Conservation (phyloP, 2,888 invertebrate species). For the Choristoneura rosaceana region DNA sequence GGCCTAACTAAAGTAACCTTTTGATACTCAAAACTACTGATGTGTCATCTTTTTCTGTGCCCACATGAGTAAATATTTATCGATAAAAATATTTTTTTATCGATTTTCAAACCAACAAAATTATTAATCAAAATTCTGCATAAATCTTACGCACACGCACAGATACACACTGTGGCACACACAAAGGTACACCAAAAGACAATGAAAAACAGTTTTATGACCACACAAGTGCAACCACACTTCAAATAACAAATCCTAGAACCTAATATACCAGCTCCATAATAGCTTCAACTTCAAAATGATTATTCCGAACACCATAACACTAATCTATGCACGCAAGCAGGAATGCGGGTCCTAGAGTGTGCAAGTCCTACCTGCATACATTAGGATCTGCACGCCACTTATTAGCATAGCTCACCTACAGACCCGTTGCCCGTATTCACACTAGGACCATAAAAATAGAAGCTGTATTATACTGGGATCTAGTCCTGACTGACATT, state of each 20-base stretch:
- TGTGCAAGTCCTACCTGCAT: conserved; percentile 70
- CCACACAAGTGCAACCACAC: conserved; percentile 3
- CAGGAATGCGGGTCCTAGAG: conserved; percentile 51
- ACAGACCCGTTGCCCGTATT: conserved; percentile 85
- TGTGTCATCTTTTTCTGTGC: too few relatives aligned
- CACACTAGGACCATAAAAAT: conserved; percentile 78
- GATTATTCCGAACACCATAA: conserved; percentile 38
- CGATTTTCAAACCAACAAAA: too few relatives aligned
- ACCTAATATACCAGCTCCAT: background rate
- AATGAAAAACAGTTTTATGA: background rate
- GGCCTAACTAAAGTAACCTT: too few relatives aligned
- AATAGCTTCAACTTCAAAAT: conserved; percentile 30
- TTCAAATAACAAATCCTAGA: conserved; percentile 8
- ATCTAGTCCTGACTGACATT: conserved; percentile 64
- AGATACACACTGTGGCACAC: too few relatives aligned
- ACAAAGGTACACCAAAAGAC: background rate
- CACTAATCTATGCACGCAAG: conserved; percentile 27
- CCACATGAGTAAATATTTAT: too few relatives aligned
- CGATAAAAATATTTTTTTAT: too few relatives aligned
- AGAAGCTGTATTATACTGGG: conserved; percentile 77
- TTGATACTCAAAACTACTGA: too few relatives aligned
- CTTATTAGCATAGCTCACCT: conserved; percentile 75
- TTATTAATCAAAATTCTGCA: background rate
- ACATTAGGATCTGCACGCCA: conserved; percentile 76
- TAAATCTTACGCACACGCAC: background rate